phyloP scores from a whole-genome alignment of 2,113 vertebrate species.

The Myotis yumanensis region DNA sequence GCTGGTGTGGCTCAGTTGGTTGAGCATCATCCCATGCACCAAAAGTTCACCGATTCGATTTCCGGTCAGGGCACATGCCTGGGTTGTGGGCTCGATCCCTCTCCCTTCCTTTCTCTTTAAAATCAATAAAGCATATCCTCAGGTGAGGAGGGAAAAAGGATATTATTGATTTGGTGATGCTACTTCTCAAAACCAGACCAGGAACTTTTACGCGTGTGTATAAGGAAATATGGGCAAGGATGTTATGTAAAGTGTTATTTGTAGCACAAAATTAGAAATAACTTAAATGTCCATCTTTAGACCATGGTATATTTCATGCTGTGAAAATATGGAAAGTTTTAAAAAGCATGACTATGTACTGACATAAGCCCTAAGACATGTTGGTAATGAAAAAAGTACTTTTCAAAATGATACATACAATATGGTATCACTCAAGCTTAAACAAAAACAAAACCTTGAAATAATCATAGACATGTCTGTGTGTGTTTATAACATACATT shows the following conservation, averaged over 20 bases:
- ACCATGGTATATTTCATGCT: background rate
- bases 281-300: background rate
- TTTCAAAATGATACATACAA: constrained; percentile 22
- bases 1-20: background rate
- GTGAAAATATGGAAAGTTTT: constrained; percentile 31
- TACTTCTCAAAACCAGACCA: constrained; percentile 14
- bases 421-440: constrained; percentile 22
- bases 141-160: background rate
- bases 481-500: constrained; percentile 22
- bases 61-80: background rate
- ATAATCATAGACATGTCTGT: constrained; percentile 34
- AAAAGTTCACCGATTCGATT: background rate
- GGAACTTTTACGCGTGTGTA: background rate
- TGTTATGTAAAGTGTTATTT: background rate
- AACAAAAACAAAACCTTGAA: constrained; percentile 49
- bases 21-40: background rate
- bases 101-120: background rate
- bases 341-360: constrained; percentile 21
- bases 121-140: background rate
- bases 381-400: constrained; percentile 34
- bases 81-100: background rate
- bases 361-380: constrained; percentile 8
- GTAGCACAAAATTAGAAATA: constrained; percentile 25
- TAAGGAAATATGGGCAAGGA: background rate
- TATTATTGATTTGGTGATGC: background rate